Conservation (phyloP, 2,113 vertebrate genomes). For the Callospermophilus lateralis region DNA sequence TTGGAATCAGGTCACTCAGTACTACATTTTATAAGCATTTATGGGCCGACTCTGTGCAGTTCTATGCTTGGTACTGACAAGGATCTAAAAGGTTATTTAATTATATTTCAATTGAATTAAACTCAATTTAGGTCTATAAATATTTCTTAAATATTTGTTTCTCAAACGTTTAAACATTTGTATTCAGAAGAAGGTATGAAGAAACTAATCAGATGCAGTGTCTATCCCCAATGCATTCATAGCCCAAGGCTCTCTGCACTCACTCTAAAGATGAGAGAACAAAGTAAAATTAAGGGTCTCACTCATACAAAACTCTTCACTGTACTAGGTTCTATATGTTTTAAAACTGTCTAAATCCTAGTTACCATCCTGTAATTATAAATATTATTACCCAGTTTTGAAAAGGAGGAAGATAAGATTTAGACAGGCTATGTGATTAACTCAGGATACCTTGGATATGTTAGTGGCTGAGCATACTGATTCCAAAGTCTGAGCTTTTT, state of each 20-base stretch:
- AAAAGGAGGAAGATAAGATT: background rate
- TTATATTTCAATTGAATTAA: conserved; percentile 61
- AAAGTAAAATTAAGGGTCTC: conserved; percentile 3
- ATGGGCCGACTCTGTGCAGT: background rate
- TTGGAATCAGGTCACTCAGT: background rate
- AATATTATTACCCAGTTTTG: background rate
- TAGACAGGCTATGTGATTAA: background rate
- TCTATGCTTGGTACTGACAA: background rate
- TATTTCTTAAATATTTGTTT: conserved; percentile 53
- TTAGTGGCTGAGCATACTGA: background rate
- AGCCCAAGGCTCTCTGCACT: background rate
- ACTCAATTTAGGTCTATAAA: conserved; percentile 33
- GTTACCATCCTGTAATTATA: background rate
- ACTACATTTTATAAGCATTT: background rate
- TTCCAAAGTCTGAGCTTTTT: background rate
- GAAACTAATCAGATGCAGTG: background rate
- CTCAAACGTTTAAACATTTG: conserved; percentile 43
- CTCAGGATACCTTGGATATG: background rate
- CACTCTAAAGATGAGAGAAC: conserved; percentile 31
- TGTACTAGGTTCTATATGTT: conserved; percentile 7
- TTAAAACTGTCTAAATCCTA: conserved; percentile 31
- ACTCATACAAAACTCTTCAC: background rate
- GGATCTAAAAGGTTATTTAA: conserved; percentile 35
- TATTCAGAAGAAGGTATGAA: conserved; percentile 15
- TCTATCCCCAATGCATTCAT: background rate